These are phyloP conservation scores for Danio tinwini DNA, from an alignment of 2,797 vertebrate species.

Conservation along the genomic window DNA sequence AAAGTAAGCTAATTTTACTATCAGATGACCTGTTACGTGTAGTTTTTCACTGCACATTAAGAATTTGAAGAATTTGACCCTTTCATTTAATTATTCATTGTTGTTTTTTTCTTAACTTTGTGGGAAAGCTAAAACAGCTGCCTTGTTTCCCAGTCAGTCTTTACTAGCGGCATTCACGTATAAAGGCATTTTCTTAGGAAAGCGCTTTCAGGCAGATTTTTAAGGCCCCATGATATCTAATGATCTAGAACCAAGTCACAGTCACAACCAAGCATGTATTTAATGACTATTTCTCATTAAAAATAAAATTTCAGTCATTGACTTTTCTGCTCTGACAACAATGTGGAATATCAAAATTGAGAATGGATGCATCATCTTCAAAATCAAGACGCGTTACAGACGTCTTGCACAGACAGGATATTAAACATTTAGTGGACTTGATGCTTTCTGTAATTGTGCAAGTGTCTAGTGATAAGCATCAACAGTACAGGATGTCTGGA, in stretches of 20 bases:
- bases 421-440: neutral
- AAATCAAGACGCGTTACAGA: neutral
- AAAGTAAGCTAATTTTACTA: too few relatives aligned
- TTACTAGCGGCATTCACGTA: neutral
- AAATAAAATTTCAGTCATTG: neutral
- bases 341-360: neutral
- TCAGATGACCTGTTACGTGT: too few relatives aligned
- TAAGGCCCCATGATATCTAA: constrained; percentile 1
- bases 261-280: neutral
- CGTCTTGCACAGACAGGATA: neutral
- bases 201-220: neutral
- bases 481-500: constrained; percentile 1
- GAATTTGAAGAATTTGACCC: too few relatives aligned
- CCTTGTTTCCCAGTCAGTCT: too few relatives aligned
- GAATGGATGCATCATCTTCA: neutral
- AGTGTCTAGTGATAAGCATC: neutral
- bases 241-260: constrained; percentile 1
- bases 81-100: too few relatives aligned
- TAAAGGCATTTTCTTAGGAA: neutral
- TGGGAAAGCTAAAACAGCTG: neutral
- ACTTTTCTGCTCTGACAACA: neutral
- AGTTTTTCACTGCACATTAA: too few relatives aligned
- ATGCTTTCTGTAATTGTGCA: neutral
- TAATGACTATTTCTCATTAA: neutral
- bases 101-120: too few relatives aligned